A percentile compares a stretch with the other conserved stretches of the same genome.
Evolutionary conservation across 1,140 invertebrate genomes (phyloP).

Genomic region (Hyphantria cunea): DNA sequence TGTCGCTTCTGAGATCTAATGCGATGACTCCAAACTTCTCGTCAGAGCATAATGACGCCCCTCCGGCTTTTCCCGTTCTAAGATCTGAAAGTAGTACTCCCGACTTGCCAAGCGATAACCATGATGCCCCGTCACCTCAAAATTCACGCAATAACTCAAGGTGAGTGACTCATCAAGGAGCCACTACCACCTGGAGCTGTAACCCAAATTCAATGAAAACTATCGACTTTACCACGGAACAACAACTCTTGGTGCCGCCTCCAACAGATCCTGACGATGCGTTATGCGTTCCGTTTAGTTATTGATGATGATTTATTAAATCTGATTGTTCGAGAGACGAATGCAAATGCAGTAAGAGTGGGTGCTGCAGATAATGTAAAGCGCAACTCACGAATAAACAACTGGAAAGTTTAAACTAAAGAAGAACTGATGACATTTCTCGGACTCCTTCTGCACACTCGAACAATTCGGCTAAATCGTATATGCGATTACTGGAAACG

Average conservation of each 20-base stretch:
- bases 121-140: background rate
- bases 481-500: slow-evolving; percentile 57
- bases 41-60: slow-evolving; percentile 21
- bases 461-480: slow-evolving; percentile 47
- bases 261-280: slow-evolving; percentile 38
- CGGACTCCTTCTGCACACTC: slow-evolving; percentile 52
- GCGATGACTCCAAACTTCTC: slow-evolving; percentile 21
- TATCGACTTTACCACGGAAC: slow-evolving; percentile 33
- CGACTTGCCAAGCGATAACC: slow-evolving; percentile 13
- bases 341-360: slow-evolving; percentile 37
- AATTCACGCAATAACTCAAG: slow-evolving; percentile 29
- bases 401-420: slow-evolving; percentile 45
- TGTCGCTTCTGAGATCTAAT: slow-evolving; percentile 26
- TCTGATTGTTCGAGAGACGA: slow-evolving; percentile 37
- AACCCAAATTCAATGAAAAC: slow-evolving; percentile 35
- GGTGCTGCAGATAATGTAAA: slow-evolving; percentile 22
- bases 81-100: slow-evolving; percentile 29
- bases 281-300: slow-evolving; percentile 39
- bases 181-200: slow-evolving; percentile 32
- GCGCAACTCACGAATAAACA: slow-evolving; percentile 34
- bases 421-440: slow-evolving; percentile 52
- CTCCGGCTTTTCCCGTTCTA: slow-evolving; percentile 9
- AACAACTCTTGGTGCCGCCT: slow-evolving; percentile 31
- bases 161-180: slow-evolving; percentile 30
- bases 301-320: slow-evolving; percentile 38